These are phyloP conservation scores for Drosophila kambysellisi DNA, from an alignment of 2,888 invertebrate genomes.

Conservation along the genomic window DNA sequence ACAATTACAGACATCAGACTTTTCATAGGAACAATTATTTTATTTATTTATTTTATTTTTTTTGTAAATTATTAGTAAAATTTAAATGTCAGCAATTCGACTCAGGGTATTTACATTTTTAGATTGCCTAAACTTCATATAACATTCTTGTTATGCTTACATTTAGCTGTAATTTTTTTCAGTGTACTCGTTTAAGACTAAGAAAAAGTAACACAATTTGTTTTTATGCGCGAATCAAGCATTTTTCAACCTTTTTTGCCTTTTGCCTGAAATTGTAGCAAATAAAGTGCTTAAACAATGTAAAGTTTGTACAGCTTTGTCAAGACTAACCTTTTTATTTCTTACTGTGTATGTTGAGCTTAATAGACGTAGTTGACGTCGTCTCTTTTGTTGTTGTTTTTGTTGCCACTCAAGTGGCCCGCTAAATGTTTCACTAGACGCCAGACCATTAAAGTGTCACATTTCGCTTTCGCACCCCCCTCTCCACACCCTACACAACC, in stretches of 20 bases:
- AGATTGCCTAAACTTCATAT: too few relatives aligned
- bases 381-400: slow-evolving; percentile 37
- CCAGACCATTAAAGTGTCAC: slow-evolving; percentile 78
- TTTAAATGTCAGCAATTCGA: not conserved
- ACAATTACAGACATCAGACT: not conserved
- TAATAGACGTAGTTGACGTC: not conserved
- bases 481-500: slow-evolving; percentile 46
- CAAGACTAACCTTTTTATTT: slow-evolving; percentile 2
- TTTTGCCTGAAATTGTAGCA: not conserved
- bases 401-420: slow-evolving; percentile 81
- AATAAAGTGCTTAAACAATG: not conserved
- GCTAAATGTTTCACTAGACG: slow-evolving; percentile 81
- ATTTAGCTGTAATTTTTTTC: not conserved
- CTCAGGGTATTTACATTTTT: not conserved
- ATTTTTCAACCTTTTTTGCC: slow-evolving; percentile 3
- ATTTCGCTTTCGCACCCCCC: slow-evolving; percentile 56
- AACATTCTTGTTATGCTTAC: not conserved
- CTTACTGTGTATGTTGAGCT: slow-evolving; percentile 4
- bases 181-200: not conserved
- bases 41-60: not conserved
- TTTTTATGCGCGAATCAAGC: not conserved
- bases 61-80: not conserved
- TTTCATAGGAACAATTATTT: not conserved
- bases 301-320: slow-evolving; percentile 1
- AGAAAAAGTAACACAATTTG: slow-evolving; percentile 11